phyloP scores from a whole-genome alignment of 2,113 vertebrate genomes.

The Phalacrocorax pelagicus region DNA sequence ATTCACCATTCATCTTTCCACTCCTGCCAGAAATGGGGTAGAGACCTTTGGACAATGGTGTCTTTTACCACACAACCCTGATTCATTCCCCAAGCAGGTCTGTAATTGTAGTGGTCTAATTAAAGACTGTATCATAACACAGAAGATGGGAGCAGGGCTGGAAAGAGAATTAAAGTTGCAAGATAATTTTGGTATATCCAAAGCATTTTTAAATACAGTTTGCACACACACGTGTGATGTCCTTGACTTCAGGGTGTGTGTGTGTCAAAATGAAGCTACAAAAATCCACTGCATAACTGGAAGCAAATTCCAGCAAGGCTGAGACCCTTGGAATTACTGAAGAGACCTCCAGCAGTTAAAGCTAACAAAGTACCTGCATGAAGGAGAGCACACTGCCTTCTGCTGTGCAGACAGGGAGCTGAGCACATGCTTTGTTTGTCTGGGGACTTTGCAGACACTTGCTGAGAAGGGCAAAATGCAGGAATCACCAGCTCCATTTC shows the following conservation, averaged over 20 bases:
- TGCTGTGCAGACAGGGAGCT: not conserved
- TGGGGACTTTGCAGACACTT: not conserved
- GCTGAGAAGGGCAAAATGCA: not conserved
- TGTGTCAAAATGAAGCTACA: not conserved
- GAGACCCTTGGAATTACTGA: not conserved
- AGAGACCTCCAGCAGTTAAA: not conserved
- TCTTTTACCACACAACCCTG: constrained; percentile 42
- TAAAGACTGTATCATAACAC: constrained; percentile 26
- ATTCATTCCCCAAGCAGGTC: constrained; percentile 39
- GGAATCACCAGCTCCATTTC: not conserved
- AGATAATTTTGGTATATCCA: constrained; percentile 1
- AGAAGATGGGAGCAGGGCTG: not conserved
- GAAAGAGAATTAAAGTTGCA: constrained; percentile 15
- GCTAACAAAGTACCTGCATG: not conserved
- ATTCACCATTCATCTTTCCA: not conserved
- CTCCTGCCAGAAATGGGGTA: constrained; percentile 5
- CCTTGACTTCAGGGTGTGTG: not conserved
- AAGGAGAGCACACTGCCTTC: not conserved
- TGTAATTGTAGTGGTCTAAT: constrained; percentile 60
- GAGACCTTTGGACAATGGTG: constrained; percentile 26
- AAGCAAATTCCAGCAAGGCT: not conserved
- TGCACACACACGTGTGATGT: not conserved
- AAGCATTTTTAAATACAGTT: not conserved
- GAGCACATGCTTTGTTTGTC: not conserved
- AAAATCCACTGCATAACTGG: not conserved